Base-by-base conservation (phyloP, 2,113 vertebrate species). In the Spheniscus mendiculus region DNA sequence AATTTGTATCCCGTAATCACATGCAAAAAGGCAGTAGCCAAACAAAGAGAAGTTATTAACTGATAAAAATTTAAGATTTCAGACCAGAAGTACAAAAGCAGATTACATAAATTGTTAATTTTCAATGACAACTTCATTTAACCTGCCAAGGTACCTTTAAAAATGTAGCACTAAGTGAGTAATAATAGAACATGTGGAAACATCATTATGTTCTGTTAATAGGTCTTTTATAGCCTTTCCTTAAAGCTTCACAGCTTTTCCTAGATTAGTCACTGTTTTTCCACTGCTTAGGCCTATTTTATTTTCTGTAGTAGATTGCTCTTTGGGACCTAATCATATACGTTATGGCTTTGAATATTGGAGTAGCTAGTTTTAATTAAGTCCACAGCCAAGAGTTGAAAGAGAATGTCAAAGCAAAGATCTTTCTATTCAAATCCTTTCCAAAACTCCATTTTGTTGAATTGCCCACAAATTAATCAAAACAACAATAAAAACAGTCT, bases 331-430 rank as follows among this genome's bases (percentile, higher is more conserved):
- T 93, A 76, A 82, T 91, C 42, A 34, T 65, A 2, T 36, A 53
- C 38, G 6, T 83, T 76, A 87, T 1, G 14, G n/a, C 52, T 65
- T 91, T 87, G 70, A 87, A 89, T 47, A 77, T 1, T 83, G 65
- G 50, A 92, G 26, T 81, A 62, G 42, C 42, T 89, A 29, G 20
- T 87, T 96, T 91, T 87, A 84, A 93, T 91, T 66, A 87, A 94
- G 25, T 91, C 62, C 22, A 58, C 12, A 79, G 22, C 17, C 49
- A 89, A 36, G 36, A 85, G 25, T 1, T 91, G 52, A 53, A 91
- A 84, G 44, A 79, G 65, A 82, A 50, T 32, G 34, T 61, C 40
- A 90, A 89, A 78, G 18, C 20, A 38, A 76, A 83, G 36, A 61
- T 86, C 19, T 62, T 73, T 70, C 30, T 89, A 23, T 67, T 73